Evolutionary conservation across 2,113 vertebrate genomes (phyloP).

Genomic region (Prietella phreatophila): DNA sequence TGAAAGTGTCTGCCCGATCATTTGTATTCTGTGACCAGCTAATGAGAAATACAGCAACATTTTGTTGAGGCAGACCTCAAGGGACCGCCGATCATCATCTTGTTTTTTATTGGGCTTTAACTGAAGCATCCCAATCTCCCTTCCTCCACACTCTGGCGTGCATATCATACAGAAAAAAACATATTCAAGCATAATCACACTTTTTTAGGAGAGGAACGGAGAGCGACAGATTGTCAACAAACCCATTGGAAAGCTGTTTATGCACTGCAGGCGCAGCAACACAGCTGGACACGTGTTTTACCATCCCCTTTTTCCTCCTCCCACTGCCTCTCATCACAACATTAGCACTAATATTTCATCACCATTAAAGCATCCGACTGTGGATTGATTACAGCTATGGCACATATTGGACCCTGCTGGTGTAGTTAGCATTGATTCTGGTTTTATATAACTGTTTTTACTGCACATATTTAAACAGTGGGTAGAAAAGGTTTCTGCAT

Average conservation of each 20-base stretch:
- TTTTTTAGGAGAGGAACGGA: background rate
- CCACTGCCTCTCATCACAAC: constrained; percentile 13
- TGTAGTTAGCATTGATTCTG: constrained; percentile 33
- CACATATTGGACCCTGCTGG: constrained; percentile 32
- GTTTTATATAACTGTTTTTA: constrained; percentile 31
- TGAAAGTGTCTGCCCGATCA: constrained; percentile 45
- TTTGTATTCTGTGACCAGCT: constrained; percentile 60
- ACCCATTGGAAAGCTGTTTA: constrained; percentile 50
- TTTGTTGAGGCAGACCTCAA: constrained; percentile 40
- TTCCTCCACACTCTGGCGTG: constrained; percentile 24
- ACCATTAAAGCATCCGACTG: constrained; percentile 17
- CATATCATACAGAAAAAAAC: constrained; percentile 45
- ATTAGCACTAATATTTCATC: constrained; percentile 31
- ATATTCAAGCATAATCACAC: constrained; percentile 30
- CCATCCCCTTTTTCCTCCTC: constrained; percentile 11
- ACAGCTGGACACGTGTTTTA: constrained; percentile 42
- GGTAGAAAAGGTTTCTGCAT: constrained; percentile 42
- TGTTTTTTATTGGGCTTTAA: constrained; percentile 56
- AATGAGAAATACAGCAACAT: constrained; percentile 61
- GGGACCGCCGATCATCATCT: constrained; percentile 59
- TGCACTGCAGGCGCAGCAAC: constrained; percentile 6
- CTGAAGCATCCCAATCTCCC: constrained; percentile 42
- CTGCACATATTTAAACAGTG: constrained; percentile 27
- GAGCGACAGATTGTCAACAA: constrained; percentile 46
- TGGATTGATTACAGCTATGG: constrained; percentile 33